A percentile compares a stretch with the other conserved stretches of the same genome.
These are phyloP conservation scores for Actenoides hombroni DNA, from an alignment of 2,113 vertebrate species.

Conservation along the genomic window DNA sequence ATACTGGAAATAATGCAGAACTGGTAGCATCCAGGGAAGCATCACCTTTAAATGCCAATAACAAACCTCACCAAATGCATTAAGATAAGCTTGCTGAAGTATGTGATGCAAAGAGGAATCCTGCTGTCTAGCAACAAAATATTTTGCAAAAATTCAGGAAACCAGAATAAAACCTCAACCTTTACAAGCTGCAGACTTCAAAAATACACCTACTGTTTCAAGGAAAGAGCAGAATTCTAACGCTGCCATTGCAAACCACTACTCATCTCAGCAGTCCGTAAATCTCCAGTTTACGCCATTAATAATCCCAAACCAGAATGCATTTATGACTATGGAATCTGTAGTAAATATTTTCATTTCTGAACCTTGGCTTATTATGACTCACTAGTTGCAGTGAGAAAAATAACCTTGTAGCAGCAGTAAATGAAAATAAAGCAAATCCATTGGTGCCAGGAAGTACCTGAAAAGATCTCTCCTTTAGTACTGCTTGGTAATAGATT, in stretches of 20 bases:
- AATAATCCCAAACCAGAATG: background rate
- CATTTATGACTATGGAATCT: background rate
- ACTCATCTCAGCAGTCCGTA: background rate
- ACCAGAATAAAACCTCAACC: background rate
- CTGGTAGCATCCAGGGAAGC: background rate
- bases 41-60: background rate
- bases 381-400: background rate
- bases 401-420: background rate
- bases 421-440: background rate
- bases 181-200: background rate
- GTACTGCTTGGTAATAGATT: background rate
- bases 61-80: background rate
- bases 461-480: background rate
- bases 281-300: background rate
- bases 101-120: background rate
- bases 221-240: background rate
- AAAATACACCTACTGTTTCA: background rate
- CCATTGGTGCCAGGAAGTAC: background rate
- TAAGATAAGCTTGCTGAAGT: background rate
- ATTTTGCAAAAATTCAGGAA: background rate
- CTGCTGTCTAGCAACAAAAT: background rate
- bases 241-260: background rate
- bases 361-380: background rate
- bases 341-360: background rate
- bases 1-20: background rate